Base-by-base conservation (phyloP, 1,140 invertebrate genomes). In the Hydropsyche tenuis region DNA sequence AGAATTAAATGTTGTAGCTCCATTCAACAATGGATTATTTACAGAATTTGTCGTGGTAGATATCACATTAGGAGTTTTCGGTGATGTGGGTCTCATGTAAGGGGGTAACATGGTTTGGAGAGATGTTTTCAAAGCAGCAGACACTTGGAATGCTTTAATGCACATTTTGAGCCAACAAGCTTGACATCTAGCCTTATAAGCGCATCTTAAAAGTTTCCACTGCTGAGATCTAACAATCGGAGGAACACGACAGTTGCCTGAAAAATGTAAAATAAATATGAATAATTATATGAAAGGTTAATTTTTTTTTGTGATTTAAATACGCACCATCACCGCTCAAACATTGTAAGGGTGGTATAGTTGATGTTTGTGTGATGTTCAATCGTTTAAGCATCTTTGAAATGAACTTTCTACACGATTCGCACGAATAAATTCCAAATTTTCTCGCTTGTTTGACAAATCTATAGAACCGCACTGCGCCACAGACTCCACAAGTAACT, bases 101-200 rank as follows among this genome's bases (percentile, higher is more conserved):
- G 85, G 83, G 9, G 90, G 90, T 72, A 92, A 80, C 80, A 91
- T 87, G 27, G 87, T 85, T 75, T 87, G 87, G 71, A 93, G 81
- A 66, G 89, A 88, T 69, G 88, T 83, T 79, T 88, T 88, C 63
- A 93, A 85, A 12, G 85, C 86, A 48, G 87, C 82, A 66, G 93
- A 91, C 78, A 95, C 88, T 81, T 92, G 90, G 81, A 94, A 93
- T 60, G 90, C 89, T 76, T 90, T 89, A 14, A 95, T 81, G 81
- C 93, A 94, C 85, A 93, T 89, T 82, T 93, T 93, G 2, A 96
- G 84, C 93, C 93, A 95, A 80, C 94, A 96, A n/a, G 92, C 92
- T 69, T 91, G 89, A 83, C 94, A 95, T 46, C 92, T 83, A 51
- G 88, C 86, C 78, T 89, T 90, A 78, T 91, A 91, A 51, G 90